Percentiles rank a stretch among this genome's conserved stretches.
Conservation (phyloP, 2,113 vertebrate species). For the Paramisgurnus dabryanus region DNA sequence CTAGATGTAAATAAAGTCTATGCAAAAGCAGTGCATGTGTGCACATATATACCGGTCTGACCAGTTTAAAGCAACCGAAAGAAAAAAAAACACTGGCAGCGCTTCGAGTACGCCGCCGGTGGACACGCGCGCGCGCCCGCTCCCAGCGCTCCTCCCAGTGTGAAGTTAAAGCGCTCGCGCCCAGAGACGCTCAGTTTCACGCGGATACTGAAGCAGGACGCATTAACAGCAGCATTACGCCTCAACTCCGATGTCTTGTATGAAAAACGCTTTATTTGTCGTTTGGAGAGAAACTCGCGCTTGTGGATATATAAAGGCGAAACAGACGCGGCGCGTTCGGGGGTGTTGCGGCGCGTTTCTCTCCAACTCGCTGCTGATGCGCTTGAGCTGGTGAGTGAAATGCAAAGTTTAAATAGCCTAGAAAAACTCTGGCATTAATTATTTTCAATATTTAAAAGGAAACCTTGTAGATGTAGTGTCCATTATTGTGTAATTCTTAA, state of each 20-base stretch:
- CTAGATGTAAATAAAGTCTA: neutral
- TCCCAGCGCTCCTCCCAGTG: conserved; percentile 31
- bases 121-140: conserved; percentile 20
- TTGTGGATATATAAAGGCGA: conserved; percentile 11
- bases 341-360: neutral
- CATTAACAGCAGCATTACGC: neutral
- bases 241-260: neutral
- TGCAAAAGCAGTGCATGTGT: conserved; percentile 3
- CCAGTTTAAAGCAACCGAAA: conserved; percentile 22
- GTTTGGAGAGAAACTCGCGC: neutral
- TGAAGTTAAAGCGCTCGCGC: conserved; percentile 24
- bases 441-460: too few relatives aligned
- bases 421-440: too few relatives aligned
- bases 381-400: conserved; percentile 37
- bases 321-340: neutral
- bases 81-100: neutral
- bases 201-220: neutral
- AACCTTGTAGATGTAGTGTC: neutral
- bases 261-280: neutral
- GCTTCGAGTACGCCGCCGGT: conserved; percentile 35
- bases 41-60: conserved; percentile 19
- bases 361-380: conserved; percentile 7
- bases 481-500: neutral
- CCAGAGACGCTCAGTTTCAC: neutral
- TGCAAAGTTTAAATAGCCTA: neutral